Evolutionary conservation across 2,888 invertebrate genomes (phyloP).

Genomic region (Caprella mutica): DNA sequence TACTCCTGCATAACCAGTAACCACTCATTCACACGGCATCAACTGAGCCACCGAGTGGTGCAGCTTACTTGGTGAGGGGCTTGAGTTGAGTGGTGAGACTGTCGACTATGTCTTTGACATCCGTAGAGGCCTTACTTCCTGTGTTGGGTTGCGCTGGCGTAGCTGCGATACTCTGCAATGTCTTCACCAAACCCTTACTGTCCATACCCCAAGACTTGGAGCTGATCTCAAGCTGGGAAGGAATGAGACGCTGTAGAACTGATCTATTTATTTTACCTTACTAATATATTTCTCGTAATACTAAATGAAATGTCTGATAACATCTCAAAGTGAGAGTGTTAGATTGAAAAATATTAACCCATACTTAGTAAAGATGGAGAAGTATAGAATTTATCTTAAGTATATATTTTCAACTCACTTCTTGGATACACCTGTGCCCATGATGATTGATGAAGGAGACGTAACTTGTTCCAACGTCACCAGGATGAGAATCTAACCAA

Average conservation of each 20-base stretch:
- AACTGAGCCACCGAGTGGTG: too few species aligned
- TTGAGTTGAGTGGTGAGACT: constrained; percentile 36
- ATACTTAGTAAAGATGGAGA: too few species aligned
- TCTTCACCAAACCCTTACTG: constrained; percentile 50
- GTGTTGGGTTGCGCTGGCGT: constrained; percentile 31
- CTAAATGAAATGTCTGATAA: too few species aligned
- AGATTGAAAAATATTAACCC: too few species aligned
- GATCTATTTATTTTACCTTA: too few species aligned
- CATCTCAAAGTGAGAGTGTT: too few species aligned
- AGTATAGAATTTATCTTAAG: constrained; percentile 2
- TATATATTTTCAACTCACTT: constrained; percentile 40
- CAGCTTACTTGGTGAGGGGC: constrained; percentile 34
- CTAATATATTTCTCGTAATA: too few species aligned
- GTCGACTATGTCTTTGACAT: constrained; percentile 34
- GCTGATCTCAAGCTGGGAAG: constrained; percentile 52
- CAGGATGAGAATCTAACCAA: constrained; percentile 51
- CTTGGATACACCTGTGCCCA: constrained; percentile 44
- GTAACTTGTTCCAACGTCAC: constrained; percentile 45
- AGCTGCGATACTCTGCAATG: constrained; percentile 47
- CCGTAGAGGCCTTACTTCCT: constrained; percentile 24
- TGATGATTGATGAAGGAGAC: constrained; percentile 45
- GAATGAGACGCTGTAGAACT: too few species aligned
- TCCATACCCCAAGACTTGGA: constrained; percentile 56
- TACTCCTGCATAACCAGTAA: too few species aligned
- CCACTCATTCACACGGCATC: too few species aligned